Evolutionary conservation across 2,113 vertebrate species (phyloP).

Genomic region (Phalacrocorax brasilianus): DNA sequence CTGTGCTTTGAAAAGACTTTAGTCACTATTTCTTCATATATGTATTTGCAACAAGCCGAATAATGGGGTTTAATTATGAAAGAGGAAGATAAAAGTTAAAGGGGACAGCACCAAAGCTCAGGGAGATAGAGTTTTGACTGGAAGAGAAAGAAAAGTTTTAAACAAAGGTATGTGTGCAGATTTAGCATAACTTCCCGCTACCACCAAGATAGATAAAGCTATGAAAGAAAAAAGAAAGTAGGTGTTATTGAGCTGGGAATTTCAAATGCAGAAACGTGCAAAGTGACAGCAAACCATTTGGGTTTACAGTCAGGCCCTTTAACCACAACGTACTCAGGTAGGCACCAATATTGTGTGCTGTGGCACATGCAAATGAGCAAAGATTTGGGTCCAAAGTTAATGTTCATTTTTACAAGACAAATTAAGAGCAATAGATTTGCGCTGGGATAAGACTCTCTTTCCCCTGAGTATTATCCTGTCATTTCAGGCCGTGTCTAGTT

Average conservation of each 20-base stretch:
- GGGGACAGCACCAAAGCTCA: background rate
- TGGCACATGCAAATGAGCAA: background rate
- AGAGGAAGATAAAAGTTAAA: background rate
- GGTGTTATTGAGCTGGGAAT: background rate
- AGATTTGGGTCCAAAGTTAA: background rate
- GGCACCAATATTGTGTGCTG: background rate
- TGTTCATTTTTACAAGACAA: background rate
- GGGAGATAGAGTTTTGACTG: background rate
- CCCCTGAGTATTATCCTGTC: background rate
- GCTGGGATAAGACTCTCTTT: background rate
- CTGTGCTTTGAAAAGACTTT: background rate
- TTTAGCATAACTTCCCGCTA: background rate
- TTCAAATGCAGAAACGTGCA: background rate
- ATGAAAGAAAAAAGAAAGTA: background rate
- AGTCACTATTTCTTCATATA: background rate
- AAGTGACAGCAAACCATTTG: background rate
- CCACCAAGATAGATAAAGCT: background rate
- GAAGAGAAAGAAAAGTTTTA: conserved; percentile 6
- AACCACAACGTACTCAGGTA: background rate
- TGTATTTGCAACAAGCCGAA: background rate
- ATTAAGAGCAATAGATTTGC: background rate
- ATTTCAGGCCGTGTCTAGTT: background rate
- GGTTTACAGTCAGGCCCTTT: background rate
- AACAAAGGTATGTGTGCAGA: background rate
- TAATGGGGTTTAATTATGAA: background rate